Evolutionary conservation across 2,888 invertebrate species (phyloP).

Genomic region (Pelosia muscerda): DNA sequence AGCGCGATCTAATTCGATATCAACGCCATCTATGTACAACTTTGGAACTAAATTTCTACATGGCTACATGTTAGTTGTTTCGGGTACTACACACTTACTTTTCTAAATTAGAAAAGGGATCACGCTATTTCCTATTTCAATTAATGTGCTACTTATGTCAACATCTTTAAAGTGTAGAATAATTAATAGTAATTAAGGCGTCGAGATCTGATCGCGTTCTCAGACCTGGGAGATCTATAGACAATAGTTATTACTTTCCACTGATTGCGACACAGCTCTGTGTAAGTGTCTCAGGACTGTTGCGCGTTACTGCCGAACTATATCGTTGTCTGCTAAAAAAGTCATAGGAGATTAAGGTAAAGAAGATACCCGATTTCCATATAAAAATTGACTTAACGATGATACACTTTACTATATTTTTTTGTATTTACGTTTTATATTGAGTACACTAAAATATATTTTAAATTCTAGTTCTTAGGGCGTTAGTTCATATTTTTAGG

Average conservation of each 20-base stretch:
- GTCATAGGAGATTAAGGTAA: too few species aligned
- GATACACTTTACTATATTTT: too few species aligned
- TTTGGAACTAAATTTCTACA: too few species aligned
- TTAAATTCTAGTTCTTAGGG: too few species aligned
- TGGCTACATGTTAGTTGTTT: too few species aligned
- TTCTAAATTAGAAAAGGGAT: not conserved
- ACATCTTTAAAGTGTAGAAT: conserved; percentile 16
- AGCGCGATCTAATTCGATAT: too few species aligned
- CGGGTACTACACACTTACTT: too few species aligned
- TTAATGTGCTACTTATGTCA: not conserved
- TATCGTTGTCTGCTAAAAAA: conserved; percentile 21
- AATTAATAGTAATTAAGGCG: conserved; percentile 37
- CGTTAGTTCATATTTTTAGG: too few species aligned
- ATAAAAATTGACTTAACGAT: too few species aligned
- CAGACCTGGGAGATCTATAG: conserved; percentile 34
- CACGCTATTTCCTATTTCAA: not conserved
- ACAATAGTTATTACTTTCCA: conserved; percentile 43
- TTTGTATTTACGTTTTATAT: too few species aligned
- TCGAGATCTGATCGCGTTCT: conserved; percentile 38
- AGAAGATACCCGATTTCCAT: not conserved
- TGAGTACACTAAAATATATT: too few species aligned
- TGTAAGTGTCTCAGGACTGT: conserved; percentile 22
- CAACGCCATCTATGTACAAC: too few species aligned
- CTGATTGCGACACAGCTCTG: conserved; percentile 29
- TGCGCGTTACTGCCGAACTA: conserved; percentile 10